Percentiles rank a stretch among this genome's conserved stretches.
phyloP scores from a whole-genome alignment of 2,797 vertebrate genomes.

The Crypturellus tataupa region DNA sequence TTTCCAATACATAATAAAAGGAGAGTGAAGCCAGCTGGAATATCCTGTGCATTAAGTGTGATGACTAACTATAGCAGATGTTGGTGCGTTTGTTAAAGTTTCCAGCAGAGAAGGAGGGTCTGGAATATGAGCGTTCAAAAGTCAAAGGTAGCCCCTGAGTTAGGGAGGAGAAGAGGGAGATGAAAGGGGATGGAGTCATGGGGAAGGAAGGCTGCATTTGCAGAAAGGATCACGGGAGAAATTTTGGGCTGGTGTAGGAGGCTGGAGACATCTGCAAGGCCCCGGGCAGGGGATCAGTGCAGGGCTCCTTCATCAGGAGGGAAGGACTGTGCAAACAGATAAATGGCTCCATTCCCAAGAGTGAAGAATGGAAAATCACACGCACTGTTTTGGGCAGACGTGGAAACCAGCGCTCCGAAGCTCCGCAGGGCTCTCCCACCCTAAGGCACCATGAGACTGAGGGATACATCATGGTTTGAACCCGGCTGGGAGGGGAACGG shows the following conservation, averaged over 20 bases:
- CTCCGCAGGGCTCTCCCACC: neutral
- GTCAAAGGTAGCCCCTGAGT: constrained; percentile 63
- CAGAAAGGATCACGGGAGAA: neutral
- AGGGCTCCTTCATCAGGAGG: neutral
- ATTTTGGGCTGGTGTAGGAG: neutral
- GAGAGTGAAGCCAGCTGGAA: constrained; percentile 74
- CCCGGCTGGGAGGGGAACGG: accelerated
- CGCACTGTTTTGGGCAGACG: neutral
- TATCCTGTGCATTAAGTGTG: constrained; percentile 74
- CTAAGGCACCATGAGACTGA: neutral
- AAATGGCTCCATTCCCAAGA: constrained; percentile 26
- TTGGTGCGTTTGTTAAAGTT: constrained; percentile 71
- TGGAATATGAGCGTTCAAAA: constrained; percentile 64
- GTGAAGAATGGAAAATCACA: constrained; percentile 47
- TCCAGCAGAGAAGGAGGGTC: constrained; percentile 70
- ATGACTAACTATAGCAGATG: constrained; percentile 76
- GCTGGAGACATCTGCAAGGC: neutral
- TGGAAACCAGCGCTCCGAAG: neutral
- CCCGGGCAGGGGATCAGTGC: neutral
- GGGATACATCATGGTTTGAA: neutral
- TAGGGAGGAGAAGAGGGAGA: neutral
- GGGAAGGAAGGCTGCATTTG: neutral
- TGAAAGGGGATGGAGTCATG: neutral
- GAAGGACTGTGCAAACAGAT: neutral
- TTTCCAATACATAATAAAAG: constrained; percentile 77